Evolutionary conservation across 2,888 invertebrate genomes (phyloP).

Genomic region (Eudemis profundana): DNA sequence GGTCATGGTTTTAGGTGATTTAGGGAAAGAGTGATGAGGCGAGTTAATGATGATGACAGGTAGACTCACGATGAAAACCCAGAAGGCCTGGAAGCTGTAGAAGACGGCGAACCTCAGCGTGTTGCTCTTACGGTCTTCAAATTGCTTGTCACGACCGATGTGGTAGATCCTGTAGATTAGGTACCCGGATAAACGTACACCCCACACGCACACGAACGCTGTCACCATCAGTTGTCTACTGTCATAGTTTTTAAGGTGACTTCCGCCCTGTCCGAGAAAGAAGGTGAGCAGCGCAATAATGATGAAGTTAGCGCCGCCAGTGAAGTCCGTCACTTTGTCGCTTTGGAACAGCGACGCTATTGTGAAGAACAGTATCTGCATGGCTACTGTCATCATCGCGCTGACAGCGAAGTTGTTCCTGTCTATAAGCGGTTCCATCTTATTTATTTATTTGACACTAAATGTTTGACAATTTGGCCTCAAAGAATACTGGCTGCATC

Average conservation of each 20-base stretch:
- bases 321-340: constrained; percentile 97
- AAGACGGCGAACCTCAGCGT: constrained; percentile 95
- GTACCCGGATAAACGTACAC: constrained; percentile 93
- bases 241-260: constrained; percentile 90
- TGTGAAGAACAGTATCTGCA: constrained; percentile 95
- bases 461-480: constrained; percentile 65
- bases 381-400: constrained; percentile 92
- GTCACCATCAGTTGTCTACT: constrained; percentile 97
- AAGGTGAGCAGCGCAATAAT: constrained; percentile 95
- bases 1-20: constrained; percentile 93
- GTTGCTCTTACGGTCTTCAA: constrained; percentile 95
- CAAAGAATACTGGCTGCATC: constrained; percentile 60
- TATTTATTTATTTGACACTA: constrained; percentile 63
- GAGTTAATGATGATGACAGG: constrained; percentile 97
- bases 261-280: constrained; percentile 92
- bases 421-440: constrained; percentile 91
- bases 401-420: constrained; percentile 94
- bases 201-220: constrained; percentile 94
- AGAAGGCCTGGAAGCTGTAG: constrained; percentile 96
- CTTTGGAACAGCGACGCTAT: constrained; percentile 94
- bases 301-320: constrained; percentile 96
- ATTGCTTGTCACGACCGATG: constrained; percentile 95
- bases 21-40: constrained; percentile 90
- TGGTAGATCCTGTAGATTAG: constrained; percentile 95
- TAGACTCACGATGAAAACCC: constrained; percentile 96